Evolutionary conservation across 2,888 invertebrate genomes (phyloP), one percentile per base, ranked within the genome.

Genomic region (Troides oblongomaculatus): DNA sequence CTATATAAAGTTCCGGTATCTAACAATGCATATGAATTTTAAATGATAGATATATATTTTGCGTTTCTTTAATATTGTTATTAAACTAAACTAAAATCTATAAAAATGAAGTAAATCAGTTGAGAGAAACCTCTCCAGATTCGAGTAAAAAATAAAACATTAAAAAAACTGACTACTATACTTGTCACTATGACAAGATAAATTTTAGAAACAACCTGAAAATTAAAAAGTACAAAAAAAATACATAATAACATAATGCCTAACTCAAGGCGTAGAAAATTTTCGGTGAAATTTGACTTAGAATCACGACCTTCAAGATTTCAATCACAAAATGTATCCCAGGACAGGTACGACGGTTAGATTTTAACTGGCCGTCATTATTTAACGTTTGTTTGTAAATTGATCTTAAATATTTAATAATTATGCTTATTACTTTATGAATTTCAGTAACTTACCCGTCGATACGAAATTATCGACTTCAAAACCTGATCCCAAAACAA

Each of bases 221-320:
- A 56, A 56, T 56, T 56, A 21, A 8, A 46, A 70, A 66, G 68
- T 71, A 68, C 69, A 71, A 68, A 68, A 74, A 56, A 64, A 68
- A 73, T 59, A 30, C 36, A n/a, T 62, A 61, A 50, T 59, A 62
- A 69, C 65, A 75, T 79, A 81, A 92, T 92, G 92, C 91, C 91
- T 43, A 87, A 90, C 73, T 79, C 88, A 66, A 84, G 90, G 76
- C 87, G 90, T 66, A 81, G 90, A 68, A 83, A 84, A 70, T 91
- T 92, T 78, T 91, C 89, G 2, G 89, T 89, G 18, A 84, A 90
- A 75, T 86, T 85, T 77, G 66, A 66, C 53, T 25, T 70, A n/a
- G 62, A 66, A 59, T 21, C 36, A 5, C 58, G 58, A 36, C 58
- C 14, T 25, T 21, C 39, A 7, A 50, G 76, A 56, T n/a, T 56